These are phyloP conservation scores for Drosophila flavopinicola DNA, from an alignment of 2,888 invertebrate genomes.

Conservation along the genomic window DNA sequence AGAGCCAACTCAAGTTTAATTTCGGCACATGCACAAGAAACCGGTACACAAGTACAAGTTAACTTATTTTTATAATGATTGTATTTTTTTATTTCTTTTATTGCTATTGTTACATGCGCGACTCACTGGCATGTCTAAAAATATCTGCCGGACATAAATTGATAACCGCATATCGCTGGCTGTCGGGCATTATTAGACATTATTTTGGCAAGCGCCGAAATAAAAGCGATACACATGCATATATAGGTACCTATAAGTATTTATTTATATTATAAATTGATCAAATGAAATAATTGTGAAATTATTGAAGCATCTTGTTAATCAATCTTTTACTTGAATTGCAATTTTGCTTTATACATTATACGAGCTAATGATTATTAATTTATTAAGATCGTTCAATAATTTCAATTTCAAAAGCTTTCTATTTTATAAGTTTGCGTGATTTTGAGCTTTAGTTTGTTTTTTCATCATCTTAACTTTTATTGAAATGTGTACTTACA, in stretches of 20 bases:
- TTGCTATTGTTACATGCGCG: constrained; percentile 41
- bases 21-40: constrained; percentile 28
- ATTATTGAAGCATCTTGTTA: too few relatives aligned
- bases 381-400: too few relatives aligned
- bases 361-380: too few relatives aligned
- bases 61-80: constrained; percentile 24
- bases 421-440: too few relatives aligned
- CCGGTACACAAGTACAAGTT: constrained; percentile 33
- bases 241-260: background rate
- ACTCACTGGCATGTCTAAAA: constrained; percentile 46
- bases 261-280: background rate
- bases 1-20: constrained; percentile 5
- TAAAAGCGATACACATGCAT: constrained; percentile 13
- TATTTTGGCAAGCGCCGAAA: constrained; percentile 44
- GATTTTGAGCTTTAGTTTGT: too few relatives aligned
- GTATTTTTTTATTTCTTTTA: constrained; percentile 18
- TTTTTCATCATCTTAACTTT: too few relatives aligned
- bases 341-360: too few relatives aligned
- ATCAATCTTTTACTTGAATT: too few relatives aligned
- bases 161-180: constrained; percentile 45
- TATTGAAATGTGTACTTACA: too few relatives aligned
- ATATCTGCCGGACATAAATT: constrained; percentile 52
- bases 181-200: constrained; percentile 22
- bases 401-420: too few relatives aligned
- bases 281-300: too few relatives aligned